phyloP scores from a whole-genome alignment of 2,797 vertebrate genomes.

The Xiphorhynchus erythropygius region DNA sequence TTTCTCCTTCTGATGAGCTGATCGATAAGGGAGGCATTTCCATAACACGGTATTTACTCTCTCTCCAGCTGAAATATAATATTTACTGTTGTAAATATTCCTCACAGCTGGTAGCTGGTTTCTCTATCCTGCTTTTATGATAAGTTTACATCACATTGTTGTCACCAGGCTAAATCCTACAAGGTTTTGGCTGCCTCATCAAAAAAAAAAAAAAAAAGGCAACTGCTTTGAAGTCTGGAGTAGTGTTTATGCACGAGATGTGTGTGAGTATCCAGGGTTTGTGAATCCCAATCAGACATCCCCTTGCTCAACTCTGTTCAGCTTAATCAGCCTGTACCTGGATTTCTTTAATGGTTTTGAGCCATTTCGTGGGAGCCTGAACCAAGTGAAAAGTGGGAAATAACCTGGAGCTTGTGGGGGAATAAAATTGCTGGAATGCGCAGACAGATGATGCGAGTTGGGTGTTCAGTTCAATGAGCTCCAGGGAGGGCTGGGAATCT shows the following conservation, averaged over 20 bases:
- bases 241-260: background rate
- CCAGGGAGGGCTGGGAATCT: background rate
- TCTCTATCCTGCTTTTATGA: constrained; percentile 30
- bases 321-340: background rate
- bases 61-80: constrained; percentile 43
- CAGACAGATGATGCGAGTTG: accelerated
- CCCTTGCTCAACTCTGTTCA: background rate
- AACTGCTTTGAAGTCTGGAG: background rate
- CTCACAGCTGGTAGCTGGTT: constrained; percentile 58
- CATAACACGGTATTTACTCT: constrained; percentile 33
- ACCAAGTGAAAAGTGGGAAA: background rate
- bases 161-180: background rate
- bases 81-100: constrained; percentile 66
- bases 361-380: background rate
- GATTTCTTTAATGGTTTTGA: background rate
- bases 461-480: background rate
- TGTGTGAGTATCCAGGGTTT: background rate
- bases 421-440: background rate
- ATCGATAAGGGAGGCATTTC: constrained; percentile 60
- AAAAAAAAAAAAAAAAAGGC: background rate
- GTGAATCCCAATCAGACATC: background rate
- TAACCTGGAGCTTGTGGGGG: background rate
- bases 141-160: constrained; percentile 30
- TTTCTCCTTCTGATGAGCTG: constrained; percentile 43
- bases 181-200: background rate